Base-by-base conservation (phyloP, 2,113 vertebrate species). In the Megaceryle maxima region DNA sequence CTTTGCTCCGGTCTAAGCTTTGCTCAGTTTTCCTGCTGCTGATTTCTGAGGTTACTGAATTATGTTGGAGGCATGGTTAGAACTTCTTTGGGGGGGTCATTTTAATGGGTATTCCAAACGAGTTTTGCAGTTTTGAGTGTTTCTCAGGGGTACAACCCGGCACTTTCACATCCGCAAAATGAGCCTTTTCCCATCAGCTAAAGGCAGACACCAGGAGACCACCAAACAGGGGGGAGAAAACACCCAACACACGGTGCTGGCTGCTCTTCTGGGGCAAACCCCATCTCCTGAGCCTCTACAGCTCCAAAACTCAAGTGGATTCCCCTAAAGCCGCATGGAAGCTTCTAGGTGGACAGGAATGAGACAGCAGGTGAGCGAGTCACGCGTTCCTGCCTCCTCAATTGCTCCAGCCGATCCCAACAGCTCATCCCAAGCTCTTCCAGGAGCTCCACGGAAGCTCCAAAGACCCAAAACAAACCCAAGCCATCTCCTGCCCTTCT, bases 201-300 rank as follows among this genome's bases (percentile, higher is more conserved):
- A 28, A 11, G 33, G 55, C 22, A 41, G 22, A 43, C 2, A 2
- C n/a, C 11, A 25, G 62, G n/a, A 14, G 57, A 50, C 22, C 77
- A 24, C 20, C 11, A 37, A 41, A 39, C 0, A 8, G 4, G 41
- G 43, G 64, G 70, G 14, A 33, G 56, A 28, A 44, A 69, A 24
- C 60, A 13, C 39, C 2, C 9, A 10, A 19, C 1, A 1, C n/a
- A 1, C 5, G 9, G 26, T 6, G 21, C 44, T 2, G 1, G 2
- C 66, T 3, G 4, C 35, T 13, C 59, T 8, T 21, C 39, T 2
- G 15, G 50, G 73, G 35, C 44, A 55, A 37, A 48, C 29, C 62
- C 79, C 41, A 11, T 1, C 55, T 43, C 90, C 69, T 3, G 20
- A 16, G 21, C 73, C 59, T 22, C 78, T 5, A 1, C 46, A 18